Conservation (phyloP, 2,113 vertebrate species). For the Nesogale talazaci region DNA sequence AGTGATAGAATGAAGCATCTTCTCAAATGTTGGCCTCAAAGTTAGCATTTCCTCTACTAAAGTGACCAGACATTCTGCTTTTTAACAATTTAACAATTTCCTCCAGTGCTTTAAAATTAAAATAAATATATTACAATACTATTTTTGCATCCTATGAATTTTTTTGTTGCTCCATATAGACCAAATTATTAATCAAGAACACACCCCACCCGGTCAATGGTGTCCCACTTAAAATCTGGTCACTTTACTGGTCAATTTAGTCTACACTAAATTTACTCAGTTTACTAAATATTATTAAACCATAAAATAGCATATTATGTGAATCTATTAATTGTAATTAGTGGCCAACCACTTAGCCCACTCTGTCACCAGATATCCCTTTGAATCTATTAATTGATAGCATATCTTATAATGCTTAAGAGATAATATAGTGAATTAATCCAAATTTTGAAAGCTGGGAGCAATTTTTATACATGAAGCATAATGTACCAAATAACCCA, state of each 20-base stretch:
- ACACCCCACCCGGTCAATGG: too few species aligned
- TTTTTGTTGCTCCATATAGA: too few species aligned
- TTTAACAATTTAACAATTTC: too few species aligned
- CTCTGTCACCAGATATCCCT: too few species aligned
- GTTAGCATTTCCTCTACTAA: slow-evolving; percentile 26
- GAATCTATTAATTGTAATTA: background rate
- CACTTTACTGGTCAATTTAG: too few species aligned
- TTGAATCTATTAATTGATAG: background rate
- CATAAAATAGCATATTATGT: background rate
- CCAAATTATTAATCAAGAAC: too few species aligned
- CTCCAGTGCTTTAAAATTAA: too few species aligned
- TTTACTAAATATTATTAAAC: slow-evolving; percentile 10
- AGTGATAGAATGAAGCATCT: background rate
- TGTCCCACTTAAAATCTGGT: too few species aligned
- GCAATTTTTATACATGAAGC: slow-evolving; percentile 1
- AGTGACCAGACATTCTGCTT: too few species aligned
- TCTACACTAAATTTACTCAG: slow-evolving; percentile 1
- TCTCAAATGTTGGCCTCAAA: background rate
- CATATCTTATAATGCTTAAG: background rate
- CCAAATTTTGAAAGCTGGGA: slow-evolving; percentile 26
- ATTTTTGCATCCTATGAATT: too few species aligned
- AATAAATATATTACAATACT: too few species aligned
- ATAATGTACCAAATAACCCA: slow-evolving; percentile 24
- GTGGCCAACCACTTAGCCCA: too few species aligned
- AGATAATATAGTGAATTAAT: background rate